Evolutionary conservation across 2,113 vertebrate species (phyloP).

Genomic region (Athene cunicularia): DNA sequence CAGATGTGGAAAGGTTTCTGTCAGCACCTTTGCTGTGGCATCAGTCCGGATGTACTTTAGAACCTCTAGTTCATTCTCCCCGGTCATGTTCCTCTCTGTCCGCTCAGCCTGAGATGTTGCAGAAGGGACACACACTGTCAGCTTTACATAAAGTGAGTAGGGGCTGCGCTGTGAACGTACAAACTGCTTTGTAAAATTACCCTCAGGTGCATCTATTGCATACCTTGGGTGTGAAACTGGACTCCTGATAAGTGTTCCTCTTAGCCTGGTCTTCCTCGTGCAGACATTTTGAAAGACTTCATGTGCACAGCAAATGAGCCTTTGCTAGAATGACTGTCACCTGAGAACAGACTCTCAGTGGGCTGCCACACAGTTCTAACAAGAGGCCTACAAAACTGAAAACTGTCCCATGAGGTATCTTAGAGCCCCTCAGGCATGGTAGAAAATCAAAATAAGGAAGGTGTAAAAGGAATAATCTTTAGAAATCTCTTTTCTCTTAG

Average conservation of each 20-base stretch:
- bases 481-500: too few relatives aligned
- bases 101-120: not conserved
- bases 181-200: not conserved
- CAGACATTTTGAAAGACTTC: not conserved
- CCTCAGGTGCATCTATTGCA: not conserved
- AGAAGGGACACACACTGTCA: not conserved
- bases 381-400: not conserved
- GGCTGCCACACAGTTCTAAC: not conserved
- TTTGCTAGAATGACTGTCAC: not conserved
- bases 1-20: not conserved
- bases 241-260: not conserved
- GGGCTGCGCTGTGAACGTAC: not conserved
- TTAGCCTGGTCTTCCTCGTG: not conserved
- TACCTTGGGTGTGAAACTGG: not conserved
- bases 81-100: not conserved
- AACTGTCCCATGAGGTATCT: not conserved
- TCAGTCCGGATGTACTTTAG: not conserved
- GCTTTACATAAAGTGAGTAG: not conserved
- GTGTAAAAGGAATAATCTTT: too few relatives aligned
- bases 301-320: not conserved
- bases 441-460: not conserved
- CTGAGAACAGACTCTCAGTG: not conserved
- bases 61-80: not conserved
- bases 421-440: not conserved
- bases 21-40: not conserved